Base-by-base conservation (phyloP, 2,888 invertebrate species). In the Beris morrisii region DNA sequence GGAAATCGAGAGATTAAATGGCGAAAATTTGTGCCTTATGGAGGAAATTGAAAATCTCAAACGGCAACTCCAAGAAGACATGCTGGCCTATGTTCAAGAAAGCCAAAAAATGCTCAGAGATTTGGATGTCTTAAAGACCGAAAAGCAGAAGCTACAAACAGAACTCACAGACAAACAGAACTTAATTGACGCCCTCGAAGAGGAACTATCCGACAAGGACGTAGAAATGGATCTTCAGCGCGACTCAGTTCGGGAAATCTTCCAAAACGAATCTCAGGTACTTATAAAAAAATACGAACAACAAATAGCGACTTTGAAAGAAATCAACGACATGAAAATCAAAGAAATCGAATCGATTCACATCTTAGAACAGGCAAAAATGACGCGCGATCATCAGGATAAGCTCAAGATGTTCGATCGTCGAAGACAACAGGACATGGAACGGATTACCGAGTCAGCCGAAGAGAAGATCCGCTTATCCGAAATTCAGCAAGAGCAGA, bases 401-500 rank as follows among this genome's bases (percentile, higher is more conserved):
- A 43, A 67, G 48, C 32, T 70, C 3, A 57, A 54, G 12, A 38
- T n/a, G 15, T 28, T 66, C 4, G 67, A 70, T 32, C 55, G 54
- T 22, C 48, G 65, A 38, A 64, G 66, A 7, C 46, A 53, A 4
- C 56, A 65, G 11, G 80, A 81, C 70, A 76, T 82, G 15, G 79
- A 79, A 69, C 76, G 78, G 64, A 72, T 78, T 1, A 74, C 78
- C 64, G 79, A 80, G 65, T 74, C 76, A 45, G 76, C 77, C 13
- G 77, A 77, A 57, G 81, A 83, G 70, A 76, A 79, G 43, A 75
- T 77, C 15, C 74, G 77, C 4, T 73, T 77, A 59, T 74, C 76
- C 0, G 81, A 82, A 71, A 74, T 77, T 4, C 79, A 81, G 72
- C 75, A 80, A 32, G 79, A 81, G 67, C 79, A 82, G 70, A 82